Conservation (phyloP, 1,140 invertebrate genomes). For the Acarapis woodi region DNA sequence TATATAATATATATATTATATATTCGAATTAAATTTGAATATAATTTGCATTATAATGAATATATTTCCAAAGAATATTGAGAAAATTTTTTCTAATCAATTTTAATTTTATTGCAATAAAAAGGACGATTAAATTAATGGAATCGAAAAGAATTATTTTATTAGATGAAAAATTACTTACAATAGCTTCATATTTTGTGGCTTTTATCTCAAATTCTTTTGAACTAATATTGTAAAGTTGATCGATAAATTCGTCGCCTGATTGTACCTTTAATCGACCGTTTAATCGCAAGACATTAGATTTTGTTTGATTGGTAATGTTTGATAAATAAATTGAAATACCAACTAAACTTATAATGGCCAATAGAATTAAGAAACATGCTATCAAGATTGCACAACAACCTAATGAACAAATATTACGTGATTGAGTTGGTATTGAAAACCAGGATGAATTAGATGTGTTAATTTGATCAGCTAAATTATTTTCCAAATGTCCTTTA, state of each 20-base stretch:
- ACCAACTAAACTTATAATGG: neutral
- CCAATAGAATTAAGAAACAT: neutral
- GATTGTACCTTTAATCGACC: slow-evolving; percentile 31
- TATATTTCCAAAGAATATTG: no score
- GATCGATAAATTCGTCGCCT: slow-evolving; percentile 32
- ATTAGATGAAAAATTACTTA: slow-evolving; percentile 16
- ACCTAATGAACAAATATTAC: neutral
- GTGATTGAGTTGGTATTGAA: no score
- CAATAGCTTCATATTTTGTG: slow-evolving; percentile 27
- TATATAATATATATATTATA: no score
- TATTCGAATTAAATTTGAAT: no score
- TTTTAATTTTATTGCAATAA: no score
- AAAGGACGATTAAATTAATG: no score
- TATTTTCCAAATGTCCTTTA: no score
- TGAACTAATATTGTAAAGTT: slow-evolving; percentile 23
- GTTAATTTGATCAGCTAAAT: no score
- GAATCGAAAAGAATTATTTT: no score
- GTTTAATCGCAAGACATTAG: slow-evolving; percentile 7
- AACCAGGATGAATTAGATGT: no score
- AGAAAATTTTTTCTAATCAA: no score
- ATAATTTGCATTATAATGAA: no score
- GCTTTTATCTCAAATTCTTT: slow-evolving; percentile 26
- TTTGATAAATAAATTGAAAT: neutral
- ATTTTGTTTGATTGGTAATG: neutral
- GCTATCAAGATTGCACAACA: slow-evolving; percentile 1